Conservation (phyloP, 1,140 invertebrate genomes). For the Sitobion miscanthi region DNA sequence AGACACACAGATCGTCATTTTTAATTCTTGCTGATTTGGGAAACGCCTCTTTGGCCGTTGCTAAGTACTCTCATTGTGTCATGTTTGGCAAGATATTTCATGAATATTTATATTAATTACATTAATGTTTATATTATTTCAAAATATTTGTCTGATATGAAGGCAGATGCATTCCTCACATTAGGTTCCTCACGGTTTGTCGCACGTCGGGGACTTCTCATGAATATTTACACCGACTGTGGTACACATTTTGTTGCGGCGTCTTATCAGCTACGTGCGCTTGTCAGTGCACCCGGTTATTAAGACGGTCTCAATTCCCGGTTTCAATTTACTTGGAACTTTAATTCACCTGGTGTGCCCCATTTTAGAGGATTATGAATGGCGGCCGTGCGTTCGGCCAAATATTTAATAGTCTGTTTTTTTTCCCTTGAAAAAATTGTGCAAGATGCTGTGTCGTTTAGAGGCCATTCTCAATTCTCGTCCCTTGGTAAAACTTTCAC, state of each 20-base stretch:
- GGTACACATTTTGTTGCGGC: neutral
- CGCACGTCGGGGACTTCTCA: neutral
- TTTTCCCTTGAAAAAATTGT: conserved; percentile 61
- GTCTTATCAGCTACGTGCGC: neutral
- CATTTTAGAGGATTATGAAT: conserved; percentile 63
- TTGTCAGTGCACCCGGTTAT: neutral
- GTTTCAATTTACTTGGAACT: conserved; percentile 49
- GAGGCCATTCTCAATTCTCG: conserved; percentile 62
- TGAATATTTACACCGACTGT: neutral
- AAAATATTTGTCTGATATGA: neutral
- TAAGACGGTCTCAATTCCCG: no score
- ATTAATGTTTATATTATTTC: no score
- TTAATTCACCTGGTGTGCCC: conserved; percentile 60
- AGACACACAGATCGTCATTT: rapidly evolving
- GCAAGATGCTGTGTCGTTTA: conserved; percentile 59
- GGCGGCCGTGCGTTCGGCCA: conserved; percentile 60
- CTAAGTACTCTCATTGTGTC: neutral
- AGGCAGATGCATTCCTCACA: neutral
- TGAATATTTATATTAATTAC: no score
- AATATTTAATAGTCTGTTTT: conserved; percentile 59
- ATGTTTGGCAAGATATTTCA: neutral
- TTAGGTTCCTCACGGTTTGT: neutral
- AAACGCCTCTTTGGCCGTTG: neutral
- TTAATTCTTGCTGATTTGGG: neutral
- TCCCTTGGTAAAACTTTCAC: conserved; percentile 61